Evolutionary conservation across 2,113 vertebrate genomes (phyloP), one percentile per base, ranked within the genome.

Genomic region (Prionailurus viverrinus): DNA sequence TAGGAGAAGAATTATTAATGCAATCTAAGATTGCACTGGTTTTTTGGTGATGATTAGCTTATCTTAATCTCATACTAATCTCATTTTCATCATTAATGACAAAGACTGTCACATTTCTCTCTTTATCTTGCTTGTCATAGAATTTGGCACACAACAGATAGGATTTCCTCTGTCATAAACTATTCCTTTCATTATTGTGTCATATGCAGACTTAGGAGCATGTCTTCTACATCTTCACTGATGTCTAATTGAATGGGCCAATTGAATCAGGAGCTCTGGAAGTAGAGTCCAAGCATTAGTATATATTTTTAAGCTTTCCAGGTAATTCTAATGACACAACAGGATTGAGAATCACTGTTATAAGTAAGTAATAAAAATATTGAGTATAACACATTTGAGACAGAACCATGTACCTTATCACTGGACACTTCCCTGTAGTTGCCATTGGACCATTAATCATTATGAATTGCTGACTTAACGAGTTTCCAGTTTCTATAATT

Each of bases 401-500:
- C 15, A 66, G 18, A 82, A 36, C 23, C 39, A 33, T 29, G 5
- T 55, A 41, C 41, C n/a, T 81, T 36, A 31, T 91, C n/a, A 63
- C 31, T 74, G n/a, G 82, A 80, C 33, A 18, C 9, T 23, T 76
- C 18, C 29, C 3, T 69, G 16, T 0, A 73, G 55, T 36, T 27
- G 13, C 33, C 27, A 1, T 23, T 71, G 66, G 41, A 33, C 29
- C 25, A 25, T 71, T 86, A 96, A 36, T 95, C 53, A 58, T 85
- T 78, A 45, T 8, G 5, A 79, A 18, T 92, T 86, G n/a, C 39
- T 96, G 69, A 76, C 41, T 92, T 94, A 90, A 31, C 36, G 71
- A 58, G 21, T 94, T 87, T 79, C 58, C 19, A 65, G 63, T 96
- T 93, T 96, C 48, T 92, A 15, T 74, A 87, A 55, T 80, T 71